phyloP scores from a whole-genome alignment of 2,113 vertebrate genomes.

The Accipiter virgatus region DNA sequence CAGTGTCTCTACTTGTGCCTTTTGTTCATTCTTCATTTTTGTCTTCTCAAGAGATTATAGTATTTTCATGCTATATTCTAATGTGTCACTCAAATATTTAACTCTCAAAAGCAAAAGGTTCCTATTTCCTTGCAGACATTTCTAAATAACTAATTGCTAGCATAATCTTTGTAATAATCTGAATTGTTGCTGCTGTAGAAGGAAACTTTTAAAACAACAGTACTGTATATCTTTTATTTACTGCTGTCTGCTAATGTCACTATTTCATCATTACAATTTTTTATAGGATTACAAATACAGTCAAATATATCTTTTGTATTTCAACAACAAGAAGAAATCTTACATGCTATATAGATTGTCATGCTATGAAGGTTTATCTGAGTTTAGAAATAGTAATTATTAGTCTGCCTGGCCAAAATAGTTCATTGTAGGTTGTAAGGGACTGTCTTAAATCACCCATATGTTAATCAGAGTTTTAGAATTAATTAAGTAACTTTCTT shows the following conservation, averaged over 20 bases:
- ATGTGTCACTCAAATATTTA: not conserved
- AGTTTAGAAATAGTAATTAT: slow-evolving; percentile 20
- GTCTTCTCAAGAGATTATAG: not conserved
- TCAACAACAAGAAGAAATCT: not conserved
- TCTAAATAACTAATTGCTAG: slow-evolving; percentile 53
- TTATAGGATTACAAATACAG: slow-evolving; percentile 3
- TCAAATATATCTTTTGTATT: slow-evolving; percentile 23
- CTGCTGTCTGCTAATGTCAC: slow-evolving; percentile 19
- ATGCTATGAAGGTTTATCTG: not conserved
- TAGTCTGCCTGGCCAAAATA: not conserved
- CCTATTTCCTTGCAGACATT: slow-evolving; percentile 41
- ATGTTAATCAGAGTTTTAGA: slow-evolving; percentile 21
- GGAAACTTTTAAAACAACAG: slow-evolving; percentile 39
- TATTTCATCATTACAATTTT: slow-evolving; percentile 25
- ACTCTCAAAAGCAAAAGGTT: slow-evolving; percentile 24
- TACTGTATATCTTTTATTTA: slow-evolving; percentile 22
- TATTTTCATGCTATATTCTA: not conserved
- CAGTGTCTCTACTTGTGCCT: not conserved
- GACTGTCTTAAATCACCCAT: not conserved
- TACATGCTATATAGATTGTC: not conserved
- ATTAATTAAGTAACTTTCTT: not conserved
- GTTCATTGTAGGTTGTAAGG: not conserved
- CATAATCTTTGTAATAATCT: slow-evolving; percentile 20
- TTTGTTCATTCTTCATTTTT: not conserved
- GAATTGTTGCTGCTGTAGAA: slow-evolving; percentile 13